These are phyloP conservation scores for Drosophila pruinosa DNA, from an alignment of 1,140 invertebrate genomes.

Conservation along the genomic window DNA sequence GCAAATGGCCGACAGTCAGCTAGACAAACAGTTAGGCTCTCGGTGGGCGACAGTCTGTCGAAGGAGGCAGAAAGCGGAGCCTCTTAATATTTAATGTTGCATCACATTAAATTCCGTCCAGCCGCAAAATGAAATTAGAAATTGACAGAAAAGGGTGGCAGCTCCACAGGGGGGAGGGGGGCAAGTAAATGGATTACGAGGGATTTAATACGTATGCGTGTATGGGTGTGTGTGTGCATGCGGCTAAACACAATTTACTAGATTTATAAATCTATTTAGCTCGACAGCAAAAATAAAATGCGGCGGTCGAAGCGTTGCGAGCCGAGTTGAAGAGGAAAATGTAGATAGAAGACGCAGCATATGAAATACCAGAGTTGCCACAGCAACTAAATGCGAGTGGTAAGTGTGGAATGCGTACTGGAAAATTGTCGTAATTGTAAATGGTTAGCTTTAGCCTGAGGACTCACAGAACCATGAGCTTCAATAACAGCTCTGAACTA, in stretches of 20 bases:
- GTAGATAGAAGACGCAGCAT: constrained; percentile 9
- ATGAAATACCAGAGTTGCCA: neutral
- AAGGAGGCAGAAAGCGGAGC: neutral
- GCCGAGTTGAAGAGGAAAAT: neutral
- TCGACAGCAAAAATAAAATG: constrained; percentile 28
- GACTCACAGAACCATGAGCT: no score
- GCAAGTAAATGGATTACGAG: neutral
- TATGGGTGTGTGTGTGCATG: neutral
- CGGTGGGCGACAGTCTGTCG: neutral
- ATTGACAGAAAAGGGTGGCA: constrained; percentile 11
- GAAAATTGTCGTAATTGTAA: no score
- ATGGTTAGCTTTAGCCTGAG: no score
- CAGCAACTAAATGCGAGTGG: neutral
- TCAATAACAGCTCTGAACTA: no score
- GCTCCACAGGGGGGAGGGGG: neutral
- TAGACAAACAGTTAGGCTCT: neutral
- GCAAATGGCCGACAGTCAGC: constrained; percentile 38
- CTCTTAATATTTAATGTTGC: constrained; percentile 42
- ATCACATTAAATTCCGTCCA: constrained; percentile 29
- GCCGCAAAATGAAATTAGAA: constrained; percentile 39
- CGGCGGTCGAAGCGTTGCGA: neutral
- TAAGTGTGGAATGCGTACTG: neutral
- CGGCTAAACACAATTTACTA: constrained; percentile 37
- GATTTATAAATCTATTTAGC: constrained; percentile 55
- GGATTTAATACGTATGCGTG: neutral